A percentile compares a stretch with the other conserved stretches of the same genome.
Evolutionary conservation across 2,888 invertebrate genomes (phyloP).

Genomic region (Dryobota labecula): DNA sequence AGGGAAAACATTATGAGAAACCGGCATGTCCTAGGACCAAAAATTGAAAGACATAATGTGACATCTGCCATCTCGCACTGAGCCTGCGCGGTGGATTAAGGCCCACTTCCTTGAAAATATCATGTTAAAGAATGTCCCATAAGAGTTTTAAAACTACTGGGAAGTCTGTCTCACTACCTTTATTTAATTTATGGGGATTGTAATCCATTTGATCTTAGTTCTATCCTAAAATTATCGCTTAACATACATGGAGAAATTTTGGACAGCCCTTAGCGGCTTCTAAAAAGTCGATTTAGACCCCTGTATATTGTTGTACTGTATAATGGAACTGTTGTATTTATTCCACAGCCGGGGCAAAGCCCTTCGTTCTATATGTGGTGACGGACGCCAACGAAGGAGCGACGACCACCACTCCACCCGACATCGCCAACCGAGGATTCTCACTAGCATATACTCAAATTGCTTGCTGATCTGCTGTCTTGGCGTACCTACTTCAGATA

Average conservation of each 20-base stretch:
- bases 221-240: neutral
- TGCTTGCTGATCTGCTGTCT: conserved; percentile 87
- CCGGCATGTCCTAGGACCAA: too few relatives aligned
- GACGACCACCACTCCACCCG: conserved; percentile 85
- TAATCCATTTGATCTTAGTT: neutral
- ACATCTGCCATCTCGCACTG: too few relatives aligned
- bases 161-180: neutral
- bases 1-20: too few relatives aligned
- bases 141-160: neutral
- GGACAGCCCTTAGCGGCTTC: too few relatives aligned
- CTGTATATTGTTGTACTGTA: neutral
- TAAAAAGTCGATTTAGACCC: neutral
- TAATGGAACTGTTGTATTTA: neutral
- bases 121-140: neutral
- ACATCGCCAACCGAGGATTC: conserved; percentile 94
- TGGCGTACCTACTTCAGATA: neutral
- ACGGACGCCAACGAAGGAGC: conserved; percentile 91
- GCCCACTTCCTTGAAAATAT: neutral
- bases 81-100: too few relatives aligned
- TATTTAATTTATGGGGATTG: neutral
- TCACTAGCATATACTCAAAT: conserved; percentile 92
- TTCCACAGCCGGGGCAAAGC: conserved; percentile 91
- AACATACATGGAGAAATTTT: too few relatives aligned
- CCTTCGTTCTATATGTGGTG: conserved; percentile 94
- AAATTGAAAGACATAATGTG: too few relatives aligned